phyloP scores from a whole-genome alignment of 1,140 invertebrate species.

The Brachionus angularis region DNA sequence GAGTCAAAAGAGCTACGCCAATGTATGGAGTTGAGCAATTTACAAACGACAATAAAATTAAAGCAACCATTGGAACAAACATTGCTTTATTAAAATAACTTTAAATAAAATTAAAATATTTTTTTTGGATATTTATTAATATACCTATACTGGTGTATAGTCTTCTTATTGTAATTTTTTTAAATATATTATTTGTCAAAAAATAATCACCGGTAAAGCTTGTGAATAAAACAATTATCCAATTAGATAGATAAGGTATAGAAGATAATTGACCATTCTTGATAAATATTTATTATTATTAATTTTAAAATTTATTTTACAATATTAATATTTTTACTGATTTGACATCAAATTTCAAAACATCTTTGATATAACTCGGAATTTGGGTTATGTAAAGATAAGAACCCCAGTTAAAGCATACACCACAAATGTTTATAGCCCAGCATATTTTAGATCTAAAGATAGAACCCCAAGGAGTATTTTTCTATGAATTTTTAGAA shows the following conservation, averaged over 20 bases:
- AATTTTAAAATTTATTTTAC: background rate
- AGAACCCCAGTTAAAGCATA: background rate
- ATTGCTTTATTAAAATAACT: too few species aligned
- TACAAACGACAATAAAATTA: background rate
- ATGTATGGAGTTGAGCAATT: background rate
- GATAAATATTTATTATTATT: background rate
- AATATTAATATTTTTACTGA: constrained; percentile 49
- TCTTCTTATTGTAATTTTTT: too few species aligned
- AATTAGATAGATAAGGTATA: background rate
- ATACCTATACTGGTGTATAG: too few species aligned
- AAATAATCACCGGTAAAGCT: constrained; percentile 1
- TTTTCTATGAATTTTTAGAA: too few species aligned
- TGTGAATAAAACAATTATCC: background rate
- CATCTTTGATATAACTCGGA: constrained; percentile 56
- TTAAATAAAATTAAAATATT: too few species aligned
- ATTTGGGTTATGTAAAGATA: constrained; percentile 61
- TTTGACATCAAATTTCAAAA: constrained; percentile 55
- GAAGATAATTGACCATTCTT: background rate
- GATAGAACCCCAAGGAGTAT: background rate
- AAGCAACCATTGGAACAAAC: background rate
- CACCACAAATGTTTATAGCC: background rate
- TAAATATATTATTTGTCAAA: background rate
- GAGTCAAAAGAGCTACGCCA: too few species aligned
- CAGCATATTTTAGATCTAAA: background rate
- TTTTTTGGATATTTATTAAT: too few species aligned